These are phyloP conservation scores for Lottia scabra DNA, from an alignment of 2,888 invertebrate genomes.

Conservation along the genomic window DNA sequence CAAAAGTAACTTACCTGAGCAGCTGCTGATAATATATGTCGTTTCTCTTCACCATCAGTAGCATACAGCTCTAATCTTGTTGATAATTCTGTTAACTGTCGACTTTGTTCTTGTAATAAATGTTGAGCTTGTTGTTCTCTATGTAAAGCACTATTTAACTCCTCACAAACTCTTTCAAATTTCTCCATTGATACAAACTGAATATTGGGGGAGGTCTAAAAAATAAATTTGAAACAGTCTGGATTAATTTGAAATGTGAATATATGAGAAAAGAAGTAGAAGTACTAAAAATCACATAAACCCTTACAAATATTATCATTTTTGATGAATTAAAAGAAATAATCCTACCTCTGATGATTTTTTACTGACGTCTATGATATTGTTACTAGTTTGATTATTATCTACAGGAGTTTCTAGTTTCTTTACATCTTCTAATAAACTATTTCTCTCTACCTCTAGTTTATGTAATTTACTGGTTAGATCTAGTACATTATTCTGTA, in stretches of 20 bases:
- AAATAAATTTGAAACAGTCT: no score
- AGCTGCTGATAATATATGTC: slow-evolving; percentile 53
- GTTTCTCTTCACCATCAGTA: slow-evolving; percentile 54
- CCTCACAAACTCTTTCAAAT: slow-evolving; percentile 63
- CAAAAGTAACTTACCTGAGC: slow-evolving; percentile 48
- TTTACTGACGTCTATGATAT: background rate
- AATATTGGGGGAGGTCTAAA: slow-evolving; percentile 1
- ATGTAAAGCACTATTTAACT: slow-evolving; percentile 59
- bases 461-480: slow-evolving; percentile 61
- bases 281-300: no score
- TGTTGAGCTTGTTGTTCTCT: slow-evolving; percentile 64
- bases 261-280: no score
- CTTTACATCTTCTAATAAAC: slow-evolving; percentile 50
- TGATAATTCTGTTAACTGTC: slow-evolving; percentile 56
- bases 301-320: background rate
- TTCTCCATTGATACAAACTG: slow-evolving; percentile 56
- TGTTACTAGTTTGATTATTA: slow-evolving; percentile 11
- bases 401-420: slow-evolving; percentile 41
- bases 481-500: slow-evolving; percentile 62
- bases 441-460: slow-evolving; percentile 60
- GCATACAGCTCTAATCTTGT: slow-evolving; percentile 50
- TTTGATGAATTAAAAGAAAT: background rate
- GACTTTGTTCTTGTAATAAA: slow-evolving; percentile 61
- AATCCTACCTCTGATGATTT: background rate
- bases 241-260: no score